These are phyloP conservation scores for Actias luna DNA, from an alignment of 2,888 invertebrate genomes.

Conservation along the genomic window DNA sequence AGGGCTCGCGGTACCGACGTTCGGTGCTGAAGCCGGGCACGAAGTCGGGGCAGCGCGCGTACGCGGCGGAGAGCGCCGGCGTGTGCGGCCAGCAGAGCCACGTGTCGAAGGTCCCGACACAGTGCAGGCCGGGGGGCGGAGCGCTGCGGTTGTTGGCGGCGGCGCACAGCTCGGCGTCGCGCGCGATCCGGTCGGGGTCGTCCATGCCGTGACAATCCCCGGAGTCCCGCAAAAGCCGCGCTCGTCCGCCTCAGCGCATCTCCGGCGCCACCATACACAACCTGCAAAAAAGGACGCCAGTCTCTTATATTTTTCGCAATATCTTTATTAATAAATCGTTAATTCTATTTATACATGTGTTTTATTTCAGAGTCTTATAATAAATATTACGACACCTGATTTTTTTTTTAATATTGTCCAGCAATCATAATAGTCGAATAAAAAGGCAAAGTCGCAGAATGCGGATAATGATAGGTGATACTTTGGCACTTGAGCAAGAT, in stretches of 20 bases:
- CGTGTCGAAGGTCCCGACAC: constrained; percentile 89
- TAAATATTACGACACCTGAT: no score
- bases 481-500: no score
- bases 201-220: constrained; percentile 48
- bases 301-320: no score
- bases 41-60: constrained; percentile 87
- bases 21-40: constrained; percentile 88
- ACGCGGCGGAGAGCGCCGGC: constrained; percentile 83
- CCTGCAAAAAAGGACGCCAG: not conserved
- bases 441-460: no score
- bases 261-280: not conserved
- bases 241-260: not conserved
- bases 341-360: no score
- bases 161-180: constrained; percentile 52
- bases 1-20: constrained; percentile 74
- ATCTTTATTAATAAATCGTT: no score
- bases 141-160: constrained; percentile 46
- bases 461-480: no score
- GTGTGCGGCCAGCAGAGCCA: constrained; percentile 92
- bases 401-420: no score
- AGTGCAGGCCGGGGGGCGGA: constrained; percentile 71
- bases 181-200: constrained; percentile 60
- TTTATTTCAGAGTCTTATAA: no score
- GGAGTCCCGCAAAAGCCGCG: constrained; percentile 1
- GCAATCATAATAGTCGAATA: no score